phyloP scores from a whole-genome alignment of 2,113 vertebrate species.

The Sceloporus tristichus region DNA sequence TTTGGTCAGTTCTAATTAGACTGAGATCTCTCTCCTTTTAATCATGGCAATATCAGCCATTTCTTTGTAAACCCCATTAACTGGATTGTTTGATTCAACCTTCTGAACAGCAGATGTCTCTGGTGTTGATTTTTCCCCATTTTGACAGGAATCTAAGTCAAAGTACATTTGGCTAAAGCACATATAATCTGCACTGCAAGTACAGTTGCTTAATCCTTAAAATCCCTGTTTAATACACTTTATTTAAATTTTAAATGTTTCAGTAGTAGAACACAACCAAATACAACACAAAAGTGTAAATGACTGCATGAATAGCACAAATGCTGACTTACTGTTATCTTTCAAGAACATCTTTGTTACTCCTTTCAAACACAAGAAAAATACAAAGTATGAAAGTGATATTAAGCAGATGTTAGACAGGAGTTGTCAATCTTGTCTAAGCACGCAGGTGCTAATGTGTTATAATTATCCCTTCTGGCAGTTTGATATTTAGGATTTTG shows the following conservation, averaged over 20 bases:
- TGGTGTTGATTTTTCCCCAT: constrained; percentile 43
- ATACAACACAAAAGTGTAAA: constrained; percentile 67
- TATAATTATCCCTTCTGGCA: constrained; percentile 88
- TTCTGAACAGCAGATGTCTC: constrained; percentile 34
- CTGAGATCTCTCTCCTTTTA: constrained; percentile 22
- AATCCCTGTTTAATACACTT: constrained; percentile 41
- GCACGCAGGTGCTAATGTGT: constrained; percentile 87
- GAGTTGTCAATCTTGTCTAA: constrained; percentile 84
- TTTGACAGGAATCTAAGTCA: constrained; percentile 50
- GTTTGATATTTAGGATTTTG: constrained; percentile 84
- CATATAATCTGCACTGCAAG: constrained; percentile 46
- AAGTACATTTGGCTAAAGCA: constrained; percentile 55
- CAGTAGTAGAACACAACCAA: constrained; percentile 71
- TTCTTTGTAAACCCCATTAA: constrained; percentile 18
- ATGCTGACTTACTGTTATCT: constrained; percentile 76
- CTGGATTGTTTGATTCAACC: constrained; percentile 41
- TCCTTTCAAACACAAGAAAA: constrained; percentile 72
- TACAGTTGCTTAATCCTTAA: constrained; percentile 62
- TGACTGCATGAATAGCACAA: constrained; percentile 67
- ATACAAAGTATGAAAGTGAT: constrained; percentile 80
- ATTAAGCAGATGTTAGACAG: constrained; percentile 83
- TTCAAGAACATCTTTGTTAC: constrained; percentile 75
- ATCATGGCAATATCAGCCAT: background rate
- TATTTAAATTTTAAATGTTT: constrained; percentile 63
- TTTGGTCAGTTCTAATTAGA: constrained; percentile 15